These are phyloP conservation scores for Aethes cnicana DNA, from an alignment of 2,888 invertebrate genomes.

Conservation along the genomic window DNA sequence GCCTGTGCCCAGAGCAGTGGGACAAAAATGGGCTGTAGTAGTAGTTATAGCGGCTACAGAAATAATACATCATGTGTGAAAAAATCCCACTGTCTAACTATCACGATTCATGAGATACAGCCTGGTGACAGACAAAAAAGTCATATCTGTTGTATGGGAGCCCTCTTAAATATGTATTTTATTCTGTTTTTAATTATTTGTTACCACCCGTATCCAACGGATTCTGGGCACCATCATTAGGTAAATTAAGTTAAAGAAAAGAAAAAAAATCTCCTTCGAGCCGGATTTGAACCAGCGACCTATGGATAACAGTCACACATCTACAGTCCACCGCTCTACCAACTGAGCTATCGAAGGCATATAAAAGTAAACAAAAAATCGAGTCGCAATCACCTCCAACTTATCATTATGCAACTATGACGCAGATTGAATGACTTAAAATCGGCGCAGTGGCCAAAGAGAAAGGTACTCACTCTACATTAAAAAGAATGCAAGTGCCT, in stretches of 20 bases:
- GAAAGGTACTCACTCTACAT: slow-evolving; percentile 14
- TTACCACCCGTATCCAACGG: too few species aligned
- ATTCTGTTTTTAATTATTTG: too few species aligned
- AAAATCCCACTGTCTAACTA: too few species aligned
- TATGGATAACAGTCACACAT: slow-evolving; percentile 69
- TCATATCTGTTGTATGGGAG: too few species aligned
- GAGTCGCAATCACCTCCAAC: slow-evolving; percentile 2
- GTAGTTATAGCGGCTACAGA: too few species aligned
- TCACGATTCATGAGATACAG: too few species aligned
- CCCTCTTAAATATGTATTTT: too few species aligned
- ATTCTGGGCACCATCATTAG: too few species aligned
- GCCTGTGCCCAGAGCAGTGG: too few species aligned
- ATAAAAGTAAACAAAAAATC: slow-evolving; percentile 10
- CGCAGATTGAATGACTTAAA: neutral
- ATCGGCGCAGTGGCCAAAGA: slow-evolving; percentile 5
- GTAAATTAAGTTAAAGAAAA: neutral
- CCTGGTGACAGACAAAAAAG: too few species aligned
- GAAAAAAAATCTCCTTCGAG: slow-evolving; percentile 61
- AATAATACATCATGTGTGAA: too few species aligned
- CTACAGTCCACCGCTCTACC: slow-evolving; percentile 83
- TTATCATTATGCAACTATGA: slow-evolving; percentile 16
- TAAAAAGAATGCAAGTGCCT: neutral
- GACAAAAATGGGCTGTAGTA: too few species aligned
- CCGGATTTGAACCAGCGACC: slow-evolving; percentile 82
- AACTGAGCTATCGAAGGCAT: slow-evolving; percentile 81